Percentiles rank a stretch among this genome's conserved stretches.
Conservation (phyloP, 2,797 vertebrate species). For the Hypotaenidia okinawae region DNA sequence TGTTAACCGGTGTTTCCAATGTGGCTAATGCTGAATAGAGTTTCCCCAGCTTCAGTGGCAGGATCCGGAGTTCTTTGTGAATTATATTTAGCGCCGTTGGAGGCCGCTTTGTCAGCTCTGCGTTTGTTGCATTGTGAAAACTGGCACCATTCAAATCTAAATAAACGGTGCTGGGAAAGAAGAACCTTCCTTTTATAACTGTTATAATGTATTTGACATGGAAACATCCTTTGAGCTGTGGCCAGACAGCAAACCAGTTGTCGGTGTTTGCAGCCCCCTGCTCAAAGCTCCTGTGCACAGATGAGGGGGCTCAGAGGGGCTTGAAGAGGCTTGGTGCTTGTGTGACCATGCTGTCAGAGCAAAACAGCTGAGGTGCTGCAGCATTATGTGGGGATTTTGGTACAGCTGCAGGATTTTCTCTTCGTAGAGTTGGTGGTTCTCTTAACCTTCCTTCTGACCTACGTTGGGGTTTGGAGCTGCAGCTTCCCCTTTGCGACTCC, state of each 20-base stretch:
- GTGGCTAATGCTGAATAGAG: constrained; percentile 5
- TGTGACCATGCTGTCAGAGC: background rate
- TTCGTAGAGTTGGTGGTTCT: background rate
- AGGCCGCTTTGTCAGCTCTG: constrained; percentile 42
- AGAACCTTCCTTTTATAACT: constrained; percentile 11
- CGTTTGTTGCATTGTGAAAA: constrained; percentile 15
- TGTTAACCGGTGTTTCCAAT: background rate
- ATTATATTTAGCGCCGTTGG: constrained; percentile 19
- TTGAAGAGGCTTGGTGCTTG: background rate
- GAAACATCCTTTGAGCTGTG: background rate
- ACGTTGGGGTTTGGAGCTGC: background rate
- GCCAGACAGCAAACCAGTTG: background rate
- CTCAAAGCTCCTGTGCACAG: background rate
- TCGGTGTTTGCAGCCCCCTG: background rate
- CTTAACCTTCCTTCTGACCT: background rate
- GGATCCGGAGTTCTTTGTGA: constrained; percentile 35
- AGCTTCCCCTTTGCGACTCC: background rate
- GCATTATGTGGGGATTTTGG: rapidly evolving
- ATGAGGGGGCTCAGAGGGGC: background rate
- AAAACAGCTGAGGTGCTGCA: background rate
- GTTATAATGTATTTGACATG: constrained; percentile 6
- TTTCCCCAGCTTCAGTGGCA: background rate
- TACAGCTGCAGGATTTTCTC: background rate
- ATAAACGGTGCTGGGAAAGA: constrained; percentile 11
- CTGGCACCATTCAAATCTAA: background rate